Base-by-base conservation (phyloP, 2,113 vertebrate genomes). In the Eudyptes chrysolophus region DNA sequence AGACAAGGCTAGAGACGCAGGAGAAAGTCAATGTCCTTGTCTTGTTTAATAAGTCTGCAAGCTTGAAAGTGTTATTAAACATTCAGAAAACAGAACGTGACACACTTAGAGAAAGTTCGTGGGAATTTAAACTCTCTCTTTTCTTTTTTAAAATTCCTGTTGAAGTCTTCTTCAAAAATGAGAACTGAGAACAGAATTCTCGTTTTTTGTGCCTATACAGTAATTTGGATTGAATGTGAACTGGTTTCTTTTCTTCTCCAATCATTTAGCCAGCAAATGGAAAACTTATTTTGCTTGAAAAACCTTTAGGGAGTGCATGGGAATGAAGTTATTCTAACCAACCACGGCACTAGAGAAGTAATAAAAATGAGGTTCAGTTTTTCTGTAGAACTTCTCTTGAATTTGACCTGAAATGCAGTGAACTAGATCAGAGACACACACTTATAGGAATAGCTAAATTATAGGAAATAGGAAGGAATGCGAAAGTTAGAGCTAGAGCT, bases 21-120 rank as follows among this genome's bases (percentile, higher is more conserved):
- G 57, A 95, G 89, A 89, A 95, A 91, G 91, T 95, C 89, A 52
- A 18, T 95, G 94, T 86, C 90, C 92, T 96, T 97, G 92, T 96
- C 95, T 87, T 58, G 18, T 95, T 95, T 95, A 95, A 92, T 94
- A 94, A 94, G 72, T 81, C 79, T 94, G 68, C 71, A 89, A 84
- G 52, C 89, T 49, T 89, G 76, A 65, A 89, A 92, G 48, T 69
- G 52, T 76, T 84, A 92, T 87, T 97, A 97, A 95, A 92, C 70
- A 84, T 92, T 92, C 80, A 89, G 76, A 89, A 95, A 97, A 91
- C 44, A 68, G 69, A 92, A 92, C 6, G 13, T 92, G 54, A 46
- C 57, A 94, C 78, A 82, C 48, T 91, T 87, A 40, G 68, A 84
- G 55, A 62, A 95, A 87, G 76, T 94, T 89, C 68, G 65, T 78